Percentiles rank a stretch among this genome's conserved stretches.
These are phyloP conservation scores for Trididemnum nubilum DNA, from an alignment of 23 tunicate genomes.

Conservation along the genomic window DNA sequence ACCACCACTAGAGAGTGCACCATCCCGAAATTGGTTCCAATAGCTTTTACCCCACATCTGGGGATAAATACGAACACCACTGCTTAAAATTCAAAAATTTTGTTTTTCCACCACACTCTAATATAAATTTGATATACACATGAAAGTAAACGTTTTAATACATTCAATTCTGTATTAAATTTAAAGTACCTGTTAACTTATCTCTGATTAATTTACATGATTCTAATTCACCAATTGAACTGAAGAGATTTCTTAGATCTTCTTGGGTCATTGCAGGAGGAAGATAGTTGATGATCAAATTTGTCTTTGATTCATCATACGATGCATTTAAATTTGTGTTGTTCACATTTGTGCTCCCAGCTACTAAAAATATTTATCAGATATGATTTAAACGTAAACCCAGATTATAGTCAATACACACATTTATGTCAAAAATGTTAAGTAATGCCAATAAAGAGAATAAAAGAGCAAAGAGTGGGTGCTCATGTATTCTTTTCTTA, in stretches of 20 bases:
- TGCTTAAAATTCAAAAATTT: too few relatives aligned
- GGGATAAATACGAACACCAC: too few relatives aligned
- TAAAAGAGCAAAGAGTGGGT: too few relatives aligned
- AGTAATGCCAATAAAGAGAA: too few relatives aligned
- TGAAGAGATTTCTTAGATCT: constrained; percentile 73
- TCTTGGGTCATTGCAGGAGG: constrained; percentile 97
- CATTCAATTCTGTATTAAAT: not conserved
- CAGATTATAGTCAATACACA: not conserved
- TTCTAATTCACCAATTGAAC: constrained; percentile 89
- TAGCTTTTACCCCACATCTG: too few relatives aligned
- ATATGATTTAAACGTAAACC: not conserved
- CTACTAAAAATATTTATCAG: not conserved
- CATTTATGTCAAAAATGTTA: too few relatives aligned
- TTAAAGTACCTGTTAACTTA: constrained; percentile 52
- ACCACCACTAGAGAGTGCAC: too few relatives aligned
- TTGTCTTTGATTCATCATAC: constrained; percentile 82
- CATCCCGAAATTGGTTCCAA: too few relatives aligned
- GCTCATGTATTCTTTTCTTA: too few relatives aligned
- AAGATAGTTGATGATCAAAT: constrained; percentile 80
- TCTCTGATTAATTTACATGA: constrained; percentile 87
- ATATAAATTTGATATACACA: not conserved
- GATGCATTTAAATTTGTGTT: constrained; percentile 37
- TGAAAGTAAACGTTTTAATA: not conserved
- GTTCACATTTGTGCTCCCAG: constrained; percentile 22
- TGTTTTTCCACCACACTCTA: not conserved